phyloP scores from a whole-genome alignment of 1,140 invertebrate species.

The Bombus soroeensis region DNA sequence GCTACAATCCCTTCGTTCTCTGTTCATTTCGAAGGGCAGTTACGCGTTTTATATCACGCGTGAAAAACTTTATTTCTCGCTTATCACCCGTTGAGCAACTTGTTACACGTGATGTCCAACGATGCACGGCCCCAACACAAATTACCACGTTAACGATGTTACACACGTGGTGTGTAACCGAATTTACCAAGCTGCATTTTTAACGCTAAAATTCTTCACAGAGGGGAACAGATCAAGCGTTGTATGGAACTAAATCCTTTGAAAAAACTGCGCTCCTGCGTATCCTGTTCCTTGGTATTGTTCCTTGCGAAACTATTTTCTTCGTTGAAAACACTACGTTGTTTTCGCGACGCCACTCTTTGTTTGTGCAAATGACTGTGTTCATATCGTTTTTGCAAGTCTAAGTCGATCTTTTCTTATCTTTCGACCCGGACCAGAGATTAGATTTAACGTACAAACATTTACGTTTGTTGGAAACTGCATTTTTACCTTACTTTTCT shows the following conservation, averaged over 20 bases:
- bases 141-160: slow-evolving; percentile 45
- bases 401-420: not conserved
- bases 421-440: not conserved
- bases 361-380: not conserved
- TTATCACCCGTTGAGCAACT: slow-evolving; percentile 44
- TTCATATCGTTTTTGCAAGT: not conserved
- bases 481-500: not conserved
- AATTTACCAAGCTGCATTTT: slow-evolving; percentile 22
- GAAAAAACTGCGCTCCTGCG: no score
- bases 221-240: not conserved
- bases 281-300: no score
- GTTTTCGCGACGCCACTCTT: not conserved
- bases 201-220: not conserved
- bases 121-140: slow-evolving; percentile 6
- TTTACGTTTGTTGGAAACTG: not conserved
- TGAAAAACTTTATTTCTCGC: slow-evolving; percentile 46
- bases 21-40: not conserved
- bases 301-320: not conserved
- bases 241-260: no score
- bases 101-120: slow-evolving; percentile 27
- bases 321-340: no score
- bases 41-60: not conserved
- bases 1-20: not conserved
- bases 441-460: not conserved
- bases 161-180: not conserved